Base-by-base conservation (phyloP, 2,113 vertebrate genomes). In the Periophthalmus modestus region DNA sequence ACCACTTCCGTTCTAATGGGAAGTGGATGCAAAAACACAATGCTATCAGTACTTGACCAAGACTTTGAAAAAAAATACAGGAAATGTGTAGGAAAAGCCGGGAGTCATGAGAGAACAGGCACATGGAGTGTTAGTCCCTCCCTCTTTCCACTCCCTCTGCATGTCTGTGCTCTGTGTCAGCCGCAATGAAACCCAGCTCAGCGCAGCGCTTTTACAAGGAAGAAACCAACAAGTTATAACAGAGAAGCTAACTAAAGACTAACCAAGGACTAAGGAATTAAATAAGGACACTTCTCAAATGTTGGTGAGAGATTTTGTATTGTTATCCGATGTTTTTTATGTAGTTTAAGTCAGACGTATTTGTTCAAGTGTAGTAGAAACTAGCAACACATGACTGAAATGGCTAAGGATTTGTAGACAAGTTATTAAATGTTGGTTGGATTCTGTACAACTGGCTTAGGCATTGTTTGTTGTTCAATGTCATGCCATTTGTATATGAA, bases 121-220 rank as follows among this genome's bases (percentile, higher is more conserved):
- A 34, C 70, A 48, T 50, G 3, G n/a, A 77, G 84, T 79, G 66
- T 79, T 5, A 76, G 72, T 21, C 58, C 73, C 89, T 82, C 79
- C 91, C 87, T 80, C 83, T 85, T 82, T 73, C 83, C 86, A 85
- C 88, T 89, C 92, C 86, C 87, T 75, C 86, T 78, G 6, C 28
- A 39, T 57, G 73, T 72, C 62, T 82, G 47, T 76, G 82, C 69
- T 85, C 82, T 83, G 78, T 73, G 83, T 86, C 72, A 61, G 52
- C 82, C 73, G 47, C 79, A 78, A 82, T 82, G 81, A 88, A 67
- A 57, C 82, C 3, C 78, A 57, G 73, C 78, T 83, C 67, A 78
- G 61, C 57, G 77, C 82, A 46, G 18, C 5, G 11, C 59, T 0
- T 46, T 71, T 71, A 67, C 48, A 62, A 19, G 2, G 39, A 48